phyloP scores from a whole-genome alignment of 2,888 invertebrate species.

The Laspeyria flexula region DNA sequence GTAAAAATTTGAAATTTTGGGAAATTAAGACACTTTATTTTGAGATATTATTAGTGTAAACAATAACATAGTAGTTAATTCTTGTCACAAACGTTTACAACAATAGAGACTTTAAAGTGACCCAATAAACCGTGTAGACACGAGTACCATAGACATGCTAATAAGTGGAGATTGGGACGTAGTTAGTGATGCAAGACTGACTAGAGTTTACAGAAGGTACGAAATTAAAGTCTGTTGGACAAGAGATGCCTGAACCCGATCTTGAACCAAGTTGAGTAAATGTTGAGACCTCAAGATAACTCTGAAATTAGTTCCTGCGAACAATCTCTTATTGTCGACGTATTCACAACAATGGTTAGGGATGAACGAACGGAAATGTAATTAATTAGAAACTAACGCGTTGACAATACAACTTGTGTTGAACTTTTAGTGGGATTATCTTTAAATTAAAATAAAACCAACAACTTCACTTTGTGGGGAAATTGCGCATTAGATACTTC shows the following conservation, averaged over 20 bases:
- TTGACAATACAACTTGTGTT: background rate
- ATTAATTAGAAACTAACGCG: background rate
- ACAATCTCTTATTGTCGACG: conserved; percentile 56
- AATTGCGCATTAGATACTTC: too few species aligned
- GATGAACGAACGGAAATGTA: conserved; percentile 28
- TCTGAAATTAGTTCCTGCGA: conserved; percentile 62
- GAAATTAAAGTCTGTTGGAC: conserved; percentile 61
- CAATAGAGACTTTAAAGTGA: conserved; percentile 25
- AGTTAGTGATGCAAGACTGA: conserved; percentile 53
- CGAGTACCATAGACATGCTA: conserved; percentile 52
- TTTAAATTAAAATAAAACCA: background rate
- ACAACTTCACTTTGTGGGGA: too few species aligned
- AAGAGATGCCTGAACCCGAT: conserved; percentile 56
- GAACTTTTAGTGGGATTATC: background rate
- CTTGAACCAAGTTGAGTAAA: conserved; percentile 52
- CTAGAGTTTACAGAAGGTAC: conserved; percentile 53
- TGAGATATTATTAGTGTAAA: too few species aligned
- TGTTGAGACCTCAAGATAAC: conserved; percentile 54
- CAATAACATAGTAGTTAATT: conserved; percentile 12
- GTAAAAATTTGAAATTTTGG: too few species aligned
- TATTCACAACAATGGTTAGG: conserved; percentile 49
- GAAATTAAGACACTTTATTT: too few species aligned
- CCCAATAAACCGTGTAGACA: conserved; percentile 40
- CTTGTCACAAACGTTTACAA: conserved; percentile 19
- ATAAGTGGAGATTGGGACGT: conserved; percentile 56